Evolutionary conservation across 2,113 vertebrate species (phyloP).

Genomic region (Cnemophilus loriae): DNA sequence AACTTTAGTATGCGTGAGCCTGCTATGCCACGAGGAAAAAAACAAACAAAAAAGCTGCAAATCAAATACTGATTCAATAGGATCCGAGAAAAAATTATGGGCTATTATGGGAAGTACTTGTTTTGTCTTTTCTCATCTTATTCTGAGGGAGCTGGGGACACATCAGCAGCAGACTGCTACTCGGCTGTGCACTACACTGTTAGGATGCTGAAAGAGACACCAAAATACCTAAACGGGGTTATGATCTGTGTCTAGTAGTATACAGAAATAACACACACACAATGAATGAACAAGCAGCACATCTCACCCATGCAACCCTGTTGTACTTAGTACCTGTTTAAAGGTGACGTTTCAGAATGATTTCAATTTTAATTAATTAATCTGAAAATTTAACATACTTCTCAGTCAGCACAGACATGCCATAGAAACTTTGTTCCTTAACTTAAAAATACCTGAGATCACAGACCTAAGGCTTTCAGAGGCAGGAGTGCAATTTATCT

Average conservation of each 20-base stretch:
- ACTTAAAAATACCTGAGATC: slow-evolving; percentile 58
- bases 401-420: slow-evolving; percentile 29
- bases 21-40: not conserved
- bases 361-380: slow-evolving; percentile 18
- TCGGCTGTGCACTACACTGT: not conserved
- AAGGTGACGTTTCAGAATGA: slow-evolving; percentile 3
- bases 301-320: not conserved
- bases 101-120: not conserved
- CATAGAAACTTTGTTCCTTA: slow-evolving; percentile 68
- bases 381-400: not conserved
- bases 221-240: slow-evolving; percentile 4
- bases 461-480: slow-evolving; percentile 38
- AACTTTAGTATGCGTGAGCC: slow-evolving; percentile 62
- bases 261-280: not conserved
- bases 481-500: slow-evolving; percentile 41
- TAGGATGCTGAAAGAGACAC: not conserved
- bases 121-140: slow-evolving; percentile 19
- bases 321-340: not conserved
- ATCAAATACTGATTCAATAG: slow-evolving; percentile 33
- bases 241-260: slow-evolving; percentile 24
- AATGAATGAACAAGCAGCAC: not conserved
- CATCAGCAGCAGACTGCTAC: not conserved
- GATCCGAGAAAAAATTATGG: not conserved
- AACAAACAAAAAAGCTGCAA: slow-evolving; percentile 40
- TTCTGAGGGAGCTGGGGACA: not conserved